These are phyloP conservation scores for Bergia puertoricense DNA, from an alignment of 92 coral and sea anemone species.

Conservation along the genomic window DNA sequence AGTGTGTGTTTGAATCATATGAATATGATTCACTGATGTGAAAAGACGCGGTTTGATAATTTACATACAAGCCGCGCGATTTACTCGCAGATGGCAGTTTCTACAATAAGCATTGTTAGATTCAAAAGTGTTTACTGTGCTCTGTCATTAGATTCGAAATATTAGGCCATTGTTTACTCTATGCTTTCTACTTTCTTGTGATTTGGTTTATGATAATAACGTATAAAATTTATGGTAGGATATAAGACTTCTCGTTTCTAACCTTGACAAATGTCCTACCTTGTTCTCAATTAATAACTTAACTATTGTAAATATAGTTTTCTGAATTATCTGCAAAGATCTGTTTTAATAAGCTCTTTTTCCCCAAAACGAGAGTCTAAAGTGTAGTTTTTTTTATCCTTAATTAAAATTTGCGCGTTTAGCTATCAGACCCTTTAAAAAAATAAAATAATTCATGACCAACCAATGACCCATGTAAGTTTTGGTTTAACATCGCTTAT, in stretches of 20 bases:
- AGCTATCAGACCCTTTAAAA: background rate
- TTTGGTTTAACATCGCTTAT: background rate
- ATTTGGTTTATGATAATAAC: background rate
- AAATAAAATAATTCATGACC: background rate
- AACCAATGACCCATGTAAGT: background rate
- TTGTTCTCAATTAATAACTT: background rate
- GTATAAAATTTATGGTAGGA: background rate
- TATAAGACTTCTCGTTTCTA: background rate
- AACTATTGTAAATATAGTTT: slow-evolving; percentile 9
- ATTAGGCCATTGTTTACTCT: slow-evolving; percentile 8
- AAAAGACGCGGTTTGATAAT: slow-evolving; percentile 34
- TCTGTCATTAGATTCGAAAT: slow-evolving; percentile 12
- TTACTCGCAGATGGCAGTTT: slow-evolving; percentile 38
- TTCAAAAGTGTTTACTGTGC: slow-evolving; percentile 3
- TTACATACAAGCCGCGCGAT: slow-evolving; percentile 24
- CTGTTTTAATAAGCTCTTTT: background rate
- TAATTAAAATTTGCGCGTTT: background rate
- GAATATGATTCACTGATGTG: background rate
- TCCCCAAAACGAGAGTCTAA: too few relatives aligned
- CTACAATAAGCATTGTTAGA: slow-evolving; percentile 4
- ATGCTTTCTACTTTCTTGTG: background rate
- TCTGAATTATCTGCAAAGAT: slow-evolving; percentile 10
- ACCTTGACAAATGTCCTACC: background rate
- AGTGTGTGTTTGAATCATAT: background rate
- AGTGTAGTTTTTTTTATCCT: too few relatives aligned